Percentiles rank a stretch among this genome's conserved stretches.
phyloP scores from a whole-genome alignment of 2,888 invertebrate species.

The Glyphotaelius pellucidus region DNA sequence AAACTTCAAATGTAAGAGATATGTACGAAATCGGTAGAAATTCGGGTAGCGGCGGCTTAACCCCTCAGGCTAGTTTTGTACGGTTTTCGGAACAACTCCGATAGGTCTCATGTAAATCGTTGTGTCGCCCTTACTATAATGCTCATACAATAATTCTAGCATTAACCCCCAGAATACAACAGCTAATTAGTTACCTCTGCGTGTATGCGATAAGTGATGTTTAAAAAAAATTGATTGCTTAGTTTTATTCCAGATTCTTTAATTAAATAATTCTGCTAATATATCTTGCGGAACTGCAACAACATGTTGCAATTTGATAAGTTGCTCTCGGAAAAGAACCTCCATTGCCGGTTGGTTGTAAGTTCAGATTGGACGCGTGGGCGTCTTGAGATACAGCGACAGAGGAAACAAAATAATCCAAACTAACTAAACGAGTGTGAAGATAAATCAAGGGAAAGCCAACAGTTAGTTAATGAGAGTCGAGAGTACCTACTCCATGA shows the following conservation, averaged over 20 bases:
- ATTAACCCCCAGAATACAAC: no score
- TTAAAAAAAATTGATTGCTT: neutral
- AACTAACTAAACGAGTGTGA: neutral
- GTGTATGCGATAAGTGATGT: no score
- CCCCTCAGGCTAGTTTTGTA: no score
- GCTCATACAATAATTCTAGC: no score
- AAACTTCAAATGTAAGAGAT: no score
- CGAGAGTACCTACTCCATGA: neutral
- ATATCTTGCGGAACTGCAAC: neutral
- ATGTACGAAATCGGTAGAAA: no score
- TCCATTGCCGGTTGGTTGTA: neutral
- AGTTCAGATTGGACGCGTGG: neutral
- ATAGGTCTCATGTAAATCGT: no score
- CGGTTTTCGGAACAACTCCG: no score
- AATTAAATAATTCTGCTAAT: neutral
- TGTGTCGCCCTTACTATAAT: no score
- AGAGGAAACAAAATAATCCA: neutral
- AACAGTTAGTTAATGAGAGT: neutral
- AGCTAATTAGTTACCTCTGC: no score
- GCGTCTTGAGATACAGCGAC: neutral
- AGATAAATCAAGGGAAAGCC: neutral
- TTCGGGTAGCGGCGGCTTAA: no score
- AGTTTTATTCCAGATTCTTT: neutral
- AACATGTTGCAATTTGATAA: neutral
- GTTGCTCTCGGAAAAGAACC: neutral